Base-by-base conservation (phyloP, 64 coral and sea anemone genomes). In the Orbicella faveolata region DNA sequence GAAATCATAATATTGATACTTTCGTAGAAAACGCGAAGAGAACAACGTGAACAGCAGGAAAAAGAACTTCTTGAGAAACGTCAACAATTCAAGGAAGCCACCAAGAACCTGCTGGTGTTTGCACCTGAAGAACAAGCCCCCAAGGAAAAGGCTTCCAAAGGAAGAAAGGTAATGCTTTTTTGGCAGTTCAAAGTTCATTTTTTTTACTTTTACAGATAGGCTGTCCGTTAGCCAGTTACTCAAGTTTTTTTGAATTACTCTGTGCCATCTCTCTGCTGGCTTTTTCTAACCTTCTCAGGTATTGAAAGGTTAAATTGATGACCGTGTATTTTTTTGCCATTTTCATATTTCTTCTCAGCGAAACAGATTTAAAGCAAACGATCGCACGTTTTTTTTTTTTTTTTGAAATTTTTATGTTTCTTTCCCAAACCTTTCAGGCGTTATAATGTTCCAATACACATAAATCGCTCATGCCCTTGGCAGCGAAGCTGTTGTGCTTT, bases 71-170 rank as follows among this genome's bases (percentile, higher is more conserved):
- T 86, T 1, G 90, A 92, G 61, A 92, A 92, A 87, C 72, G 90
- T 19, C 90, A 92, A 36, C 90, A 92, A 39, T 92, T 92, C 23
- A 77, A 79, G 25, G 82, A 92, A 92, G 90, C 90, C 9, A 92
- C 90, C 15, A 92, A 87, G 23, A 92, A 92, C 41, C 64, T 87
- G n/a, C 83, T 92, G 44, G 83, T 92, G 17, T 92, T 92, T 61
- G 77, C 20, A 41, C 61, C 75, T 5, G 90, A 87, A 14, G 74
- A 73, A 77, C 64, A 63, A 80, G 62, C 83, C 15, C 39, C 90
- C 6, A 86, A 84, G 48, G 90, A 92, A 30, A 92, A 92, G 76
- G 20, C 76, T 33, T 75, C 87, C 2, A 76, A n/a, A 55, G 83
- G 90, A 79, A 70, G 76, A 70, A 92, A 92, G 82, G 90, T 92